Percentiles rank a stretch among this genome's conserved stretches.
Evolutionary conservation across 2,113 vertebrate genomes (phyloP).

Genomic region (Menidia beryllina): DNA sequence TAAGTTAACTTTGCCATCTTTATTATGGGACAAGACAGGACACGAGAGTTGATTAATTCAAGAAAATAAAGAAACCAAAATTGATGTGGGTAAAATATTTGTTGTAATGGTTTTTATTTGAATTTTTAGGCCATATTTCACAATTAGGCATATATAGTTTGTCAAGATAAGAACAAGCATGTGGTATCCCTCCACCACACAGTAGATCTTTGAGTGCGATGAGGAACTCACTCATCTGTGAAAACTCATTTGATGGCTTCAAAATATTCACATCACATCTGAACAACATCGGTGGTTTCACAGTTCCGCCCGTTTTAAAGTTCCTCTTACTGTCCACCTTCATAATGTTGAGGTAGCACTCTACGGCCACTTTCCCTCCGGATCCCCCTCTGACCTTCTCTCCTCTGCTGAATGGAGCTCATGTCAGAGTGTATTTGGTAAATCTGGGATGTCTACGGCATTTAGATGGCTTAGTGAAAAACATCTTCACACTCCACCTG

Average conservation of each 20-base stretch:
- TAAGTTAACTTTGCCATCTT: neutral
- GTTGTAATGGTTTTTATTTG: too few species aligned
- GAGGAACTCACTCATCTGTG: neutral
- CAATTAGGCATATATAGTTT: neutral
- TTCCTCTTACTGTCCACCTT: conserved; percentile 1
- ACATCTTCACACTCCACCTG: conserved; percentile 22
- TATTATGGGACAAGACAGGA: neutral
- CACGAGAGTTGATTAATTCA: neutral
- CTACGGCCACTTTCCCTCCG: neutral
- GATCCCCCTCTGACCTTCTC: neutral
- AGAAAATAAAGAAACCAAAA: neutral
- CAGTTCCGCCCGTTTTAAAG: neutral
- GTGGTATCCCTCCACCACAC: neutral
- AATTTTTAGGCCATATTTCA: too few species aligned
- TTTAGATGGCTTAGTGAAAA: conserved; percentile 47
- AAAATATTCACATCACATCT: neutral
- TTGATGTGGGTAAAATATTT: neutral
- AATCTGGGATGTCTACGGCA: conserved; percentile 39
- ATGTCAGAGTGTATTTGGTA: conserved; percentile 40
- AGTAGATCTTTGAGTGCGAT: neutral
- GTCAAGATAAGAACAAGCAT: too few species aligned
- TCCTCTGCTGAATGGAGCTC: conserved; percentile 32
- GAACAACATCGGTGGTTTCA: neutral
- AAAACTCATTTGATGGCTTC: neutral
- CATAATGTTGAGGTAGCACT: neutral